These are phyloP conservation scores for Palloptera scutellata DNA, from an alignment of 2,888 invertebrate genomes.

Conservation along the genomic window DNA sequence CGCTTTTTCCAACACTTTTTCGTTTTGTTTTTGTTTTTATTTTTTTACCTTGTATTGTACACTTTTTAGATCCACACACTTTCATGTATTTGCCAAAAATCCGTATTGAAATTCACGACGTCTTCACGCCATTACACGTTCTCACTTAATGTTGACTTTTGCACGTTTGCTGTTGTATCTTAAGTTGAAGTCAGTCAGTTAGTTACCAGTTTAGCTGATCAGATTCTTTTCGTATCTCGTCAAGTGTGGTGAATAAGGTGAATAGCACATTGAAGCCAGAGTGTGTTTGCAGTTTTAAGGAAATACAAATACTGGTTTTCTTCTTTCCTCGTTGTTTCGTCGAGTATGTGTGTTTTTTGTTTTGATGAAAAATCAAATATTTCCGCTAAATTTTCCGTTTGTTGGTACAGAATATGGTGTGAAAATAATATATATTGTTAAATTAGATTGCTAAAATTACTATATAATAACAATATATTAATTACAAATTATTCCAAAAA, in stretches of 20 bases:
- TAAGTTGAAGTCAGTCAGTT: slow-evolving; percentile 1
- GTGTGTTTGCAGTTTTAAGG: neutral
- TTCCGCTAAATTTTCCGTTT: slow-evolving; percentile 11
- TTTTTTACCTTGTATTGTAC: slow-evolving; percentile 21
- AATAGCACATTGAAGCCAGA: slow-evolving; percentile 3
- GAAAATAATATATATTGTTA: too few relatives aligned
- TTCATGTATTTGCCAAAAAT: slow-evolving; percentile 4
- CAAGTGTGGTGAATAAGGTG: slow-evolving; percentile 35
- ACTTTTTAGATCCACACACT: slow-evolving; percentile 10
- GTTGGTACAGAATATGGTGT: slow-evolving; percentile 13
- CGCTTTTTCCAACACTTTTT: slow-evolving; percentile 19
- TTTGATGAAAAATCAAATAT: neutral
- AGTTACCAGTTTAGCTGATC: slow-evolving; percentile 32
- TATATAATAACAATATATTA: too few relatives aligned
- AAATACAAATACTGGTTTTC: slow-evolving; percentile 34
- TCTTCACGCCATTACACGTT: slow-evolving; percentile 53
- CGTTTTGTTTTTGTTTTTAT: slow-evolving; percentile 4
- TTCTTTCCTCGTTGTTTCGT: slow-evolving; percentile 4
- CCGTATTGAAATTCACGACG: slow-evolving; percentile 45
- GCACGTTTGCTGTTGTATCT: slow-evolving; percentile 22
- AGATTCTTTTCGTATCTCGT: slow-evolving; percentile 33
- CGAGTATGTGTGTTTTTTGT: neutral
- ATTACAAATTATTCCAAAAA: too few relatives aligned
- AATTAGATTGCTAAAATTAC: too few relatives aligned
- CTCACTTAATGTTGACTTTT: slow-evolving; percentile 46